These are phyloP conservation scores for Astreopora myriophthalma DNA, from an alignment of 64 coral and sea anemone genomes.

Conservation along the genomic window DNA sequence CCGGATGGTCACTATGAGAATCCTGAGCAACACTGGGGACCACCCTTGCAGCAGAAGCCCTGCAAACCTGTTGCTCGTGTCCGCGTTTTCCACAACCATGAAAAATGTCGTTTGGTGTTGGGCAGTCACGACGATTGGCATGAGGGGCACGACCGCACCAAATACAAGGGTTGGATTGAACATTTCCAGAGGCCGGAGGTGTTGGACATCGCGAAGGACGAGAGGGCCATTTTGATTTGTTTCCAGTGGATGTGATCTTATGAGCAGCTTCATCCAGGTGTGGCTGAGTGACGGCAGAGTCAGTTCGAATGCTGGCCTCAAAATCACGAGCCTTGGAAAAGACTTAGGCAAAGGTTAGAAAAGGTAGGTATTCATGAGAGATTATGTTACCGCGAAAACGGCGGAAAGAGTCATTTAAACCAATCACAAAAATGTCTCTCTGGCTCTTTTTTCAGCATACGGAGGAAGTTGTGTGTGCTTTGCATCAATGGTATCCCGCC, in stretches of 20 bases:
- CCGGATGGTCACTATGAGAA: not conserved
- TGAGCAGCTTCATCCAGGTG: conserved; percentile 38
- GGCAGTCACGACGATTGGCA: conserved; percentile 21
- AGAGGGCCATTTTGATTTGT: not conserved
- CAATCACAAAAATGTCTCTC: conserved; percentile 67
- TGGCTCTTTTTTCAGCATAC: conserved; percentile 50
- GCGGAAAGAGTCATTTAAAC: conserved; percentile 61
- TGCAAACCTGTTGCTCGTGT: not conserved
- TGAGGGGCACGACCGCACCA: conserved; percentile 47
- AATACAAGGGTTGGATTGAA: conserved; percentile 9
- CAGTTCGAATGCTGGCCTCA: conserved; percentile 52
- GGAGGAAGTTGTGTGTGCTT: conserved; percentile 47
- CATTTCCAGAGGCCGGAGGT: not conserved
- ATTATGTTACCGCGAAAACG: conserved; percentile 60
- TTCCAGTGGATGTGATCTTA: conserved; percentile 45
- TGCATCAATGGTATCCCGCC: conserved; percentile 53
- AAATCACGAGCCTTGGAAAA: conserved; percentile 52
- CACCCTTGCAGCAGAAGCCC: not conserved
- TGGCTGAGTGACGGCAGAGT: conserved; percentile 41
- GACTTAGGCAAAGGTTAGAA: conserved; percentile 67
- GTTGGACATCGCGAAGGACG: not conserved
- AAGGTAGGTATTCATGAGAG: conserved; percentile 49
- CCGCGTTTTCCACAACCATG: conserved; percentile 7
- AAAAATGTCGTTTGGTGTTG: conserved; percentile 38
- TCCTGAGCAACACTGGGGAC: not conserved